Evolutionary conservation across 2,113 vertebrate species (phyloP), one percentile per base, ranked within the genome.

Genomic region (Odontesthes bonariensis): DNA sequence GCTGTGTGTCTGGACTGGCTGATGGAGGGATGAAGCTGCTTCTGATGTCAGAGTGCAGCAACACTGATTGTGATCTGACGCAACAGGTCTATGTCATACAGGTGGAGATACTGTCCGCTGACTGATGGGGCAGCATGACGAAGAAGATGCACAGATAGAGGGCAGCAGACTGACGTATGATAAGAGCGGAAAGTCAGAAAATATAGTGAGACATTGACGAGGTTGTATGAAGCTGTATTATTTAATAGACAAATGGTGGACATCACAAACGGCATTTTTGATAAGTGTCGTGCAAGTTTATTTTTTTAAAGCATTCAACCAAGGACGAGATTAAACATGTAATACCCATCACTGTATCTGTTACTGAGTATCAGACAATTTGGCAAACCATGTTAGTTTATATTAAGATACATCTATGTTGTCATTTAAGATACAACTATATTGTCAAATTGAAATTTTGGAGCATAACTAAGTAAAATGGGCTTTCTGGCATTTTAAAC

Each of bases 11-110:
- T 74, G 74, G 16, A 40, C 66, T 2, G 23, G 13, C 70, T 71
- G 81, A 81, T 76, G 64, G 78, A 65, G 22, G 64, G 70, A 89
- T 88, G 75, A 83, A 74, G 13, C 54, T 38, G 38, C 68, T 16
- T 38, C 69, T 65, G 79, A 54, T 82, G 79, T 72, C 54, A 63
- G 66, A 67, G 75, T 40, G 40, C 65, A 65, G 56, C 23, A 51
- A 9, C 51, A 54, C 59, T 75, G 61, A 68, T 53, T 79, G 32
- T 33, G 63, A 71, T 86, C 74, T 79, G 62, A 71, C 64, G 83
- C 58, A 79, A 79, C 79, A 78, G 66, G 60, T 84, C 13, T 44
- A 59, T 73, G 32, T 61, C 63, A 46, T 47, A 57, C 60, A 69
- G 73, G 46, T 52, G 52, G 0, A 52, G 54, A 44, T 33, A 12